Percentiles rank a stretch among this genome's conserved stretches.
Conservation (phyloP, 1,140 invertebrate species). For the Sarcophaga peregrina region DNA sequence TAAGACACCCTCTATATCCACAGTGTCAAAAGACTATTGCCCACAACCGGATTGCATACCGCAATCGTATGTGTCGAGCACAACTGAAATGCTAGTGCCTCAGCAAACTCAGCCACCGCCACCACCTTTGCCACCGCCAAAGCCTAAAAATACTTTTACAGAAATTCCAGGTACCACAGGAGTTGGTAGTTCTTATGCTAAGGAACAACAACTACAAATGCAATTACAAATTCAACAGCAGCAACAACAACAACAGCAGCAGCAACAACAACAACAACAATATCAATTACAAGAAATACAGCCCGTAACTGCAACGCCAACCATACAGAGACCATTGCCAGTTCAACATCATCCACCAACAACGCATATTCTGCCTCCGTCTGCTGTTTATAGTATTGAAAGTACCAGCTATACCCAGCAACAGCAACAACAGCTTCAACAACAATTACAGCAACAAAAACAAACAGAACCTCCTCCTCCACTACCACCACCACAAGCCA, state of each 20-base stretch:
- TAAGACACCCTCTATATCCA: slow-evolving; percentile 63
- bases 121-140: slow-evolving; percentile 58
- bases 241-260: slow-evolving; percentile 51
- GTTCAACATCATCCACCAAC: slow-evolving; percentile 61
- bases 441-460: slow-evolving; percentile 34
- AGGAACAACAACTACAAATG: slow-evolving; percentile 59
- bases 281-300: slow-evolving; percentile 48
- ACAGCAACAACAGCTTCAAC: slow-evolving; percentile 42
- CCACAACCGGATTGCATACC: slow-evolving; percentile 64
- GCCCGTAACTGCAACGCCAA: slow-evolving; percentile 31
- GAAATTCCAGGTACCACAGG: slow-evolving; percentile 64
- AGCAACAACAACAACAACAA: slow-evolving; percentile 50
- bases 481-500: slow-evolving; percentile 40
- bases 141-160: slow-evolving; percentile 65
- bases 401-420: slow-evolving; percentile 47
- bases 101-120: slow-evolving; percentile 51
- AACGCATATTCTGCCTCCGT: slow-evolving; percentile 62
- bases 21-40: slow-evolving; percentile 65
- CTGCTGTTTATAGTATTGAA: slow-evolving; percentile 64
- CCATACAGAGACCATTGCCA: slow-evolving; percentile 38
- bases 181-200: slow-evolving; percentile 63
- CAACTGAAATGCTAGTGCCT: slow-evolving; percentile 46
- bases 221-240: slow-evolving; percentile 61
- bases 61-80: slow-evolving; percentile 49
- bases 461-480: slow-evolving; percentile 47